These are phyloP conservation scores for Helogale parvula DNA, from an alignment of 2,113 vertebrate species.

Conservation along the genomic window DNA sequence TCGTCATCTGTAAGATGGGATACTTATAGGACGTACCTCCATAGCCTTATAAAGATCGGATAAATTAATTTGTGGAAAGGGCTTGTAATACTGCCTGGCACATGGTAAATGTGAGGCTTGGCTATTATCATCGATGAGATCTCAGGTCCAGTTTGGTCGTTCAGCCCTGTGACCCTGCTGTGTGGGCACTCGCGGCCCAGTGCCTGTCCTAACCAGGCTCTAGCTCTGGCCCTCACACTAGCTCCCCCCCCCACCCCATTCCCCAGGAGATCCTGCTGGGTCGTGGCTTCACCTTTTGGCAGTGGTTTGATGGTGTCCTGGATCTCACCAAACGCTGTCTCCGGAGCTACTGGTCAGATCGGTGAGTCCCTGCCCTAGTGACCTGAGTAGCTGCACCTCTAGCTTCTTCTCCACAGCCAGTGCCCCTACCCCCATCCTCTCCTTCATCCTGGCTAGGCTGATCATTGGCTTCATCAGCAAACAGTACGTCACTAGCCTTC, in stretches of 20 bases:
- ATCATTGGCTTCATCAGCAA: slow-evolving; percentile 98
- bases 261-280: slow-evolving; percentile 94
- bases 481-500: slow-evolving; percentile 93
- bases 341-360: slow-evolving; percentile 94
- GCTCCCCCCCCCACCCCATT: background rate
- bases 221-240: background rate
- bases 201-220: background rate
- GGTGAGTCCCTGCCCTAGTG: slow-evolving; percentile 82
- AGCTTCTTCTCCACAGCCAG: background rate
- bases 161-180: background rate
- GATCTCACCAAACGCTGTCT: slow-evolving; percentile 97
- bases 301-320: slow-evolving; percentile 98
- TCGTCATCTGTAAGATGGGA: background rate
- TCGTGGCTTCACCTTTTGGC: slow-evolving; percentile 98
- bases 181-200: background rate
- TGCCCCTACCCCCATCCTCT: background rate
- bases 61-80: background rate
- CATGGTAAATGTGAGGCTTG: background rate
- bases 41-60: background rate
- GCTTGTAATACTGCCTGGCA: background rate
- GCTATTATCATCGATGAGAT: background rate
- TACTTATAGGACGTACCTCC: background rate
- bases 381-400: background rate
- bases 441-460: slow-evolving; percentile 83
- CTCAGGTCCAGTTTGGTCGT: background rate